Evolutionary conservation across 2,113 vertebrate species (phyloP).

Genomic region (Echinops telfairi): DNA sequence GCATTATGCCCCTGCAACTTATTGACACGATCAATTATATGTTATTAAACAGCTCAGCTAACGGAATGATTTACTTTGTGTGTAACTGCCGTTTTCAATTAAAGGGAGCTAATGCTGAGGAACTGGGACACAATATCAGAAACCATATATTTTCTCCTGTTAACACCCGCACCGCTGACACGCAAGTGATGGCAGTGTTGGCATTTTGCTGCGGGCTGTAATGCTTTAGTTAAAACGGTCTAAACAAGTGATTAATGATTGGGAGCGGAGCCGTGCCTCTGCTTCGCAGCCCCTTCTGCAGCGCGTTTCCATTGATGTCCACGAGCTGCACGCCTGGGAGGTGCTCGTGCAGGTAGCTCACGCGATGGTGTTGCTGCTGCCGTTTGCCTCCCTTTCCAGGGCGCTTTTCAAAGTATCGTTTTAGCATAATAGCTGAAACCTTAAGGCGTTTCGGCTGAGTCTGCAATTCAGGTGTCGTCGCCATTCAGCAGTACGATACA

Average conservation of each 20-base stretch:
- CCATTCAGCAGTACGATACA: neutral
- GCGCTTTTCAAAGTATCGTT: slow-evolving; percentile 65
- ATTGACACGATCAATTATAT: slow-evolving; percentile 86
- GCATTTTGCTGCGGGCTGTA: slow-evolving; percentile 84
- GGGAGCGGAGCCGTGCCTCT: slow-evolving; percentile 79
- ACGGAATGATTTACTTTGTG: slow-evolving; percentile 86
- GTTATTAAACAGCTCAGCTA: slow-evolving; percentile 86
- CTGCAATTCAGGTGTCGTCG: neutral
- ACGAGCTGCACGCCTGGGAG: slow-evolving; percentile 74
- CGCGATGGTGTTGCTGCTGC: no score
- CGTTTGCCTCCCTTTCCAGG: slow-evolving; percentile 76
- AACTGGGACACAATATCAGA: slow-evolving; percentile 76
- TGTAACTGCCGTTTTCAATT: slow-evolving; percentile 88
- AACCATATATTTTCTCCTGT: slow-evolving; percentile 88
- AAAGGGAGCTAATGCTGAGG: slow-evolving; percentile 84
- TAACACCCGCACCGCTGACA: slow-evolving; percentile 84
- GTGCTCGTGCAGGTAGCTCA: slow-evolving; percentile 78
- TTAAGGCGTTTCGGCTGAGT: slow-evolving; percentile 44
- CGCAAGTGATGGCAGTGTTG: slow-evolving; percentile 78
- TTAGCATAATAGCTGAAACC: slow-evolving; percentile 64
- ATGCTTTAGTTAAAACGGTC: slow-evolving; percentile 82
- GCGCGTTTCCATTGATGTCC: slow-evolving; percentile 78
- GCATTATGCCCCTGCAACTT: slow-evolving; percentile 79
- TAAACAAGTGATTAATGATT: slow-evolving; percentile 83
- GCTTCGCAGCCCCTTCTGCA: slow-evolving; percentile 78